Conservation (phyloP, 2,888 invertebrate species). For the Oligia strigilis region DNA sequence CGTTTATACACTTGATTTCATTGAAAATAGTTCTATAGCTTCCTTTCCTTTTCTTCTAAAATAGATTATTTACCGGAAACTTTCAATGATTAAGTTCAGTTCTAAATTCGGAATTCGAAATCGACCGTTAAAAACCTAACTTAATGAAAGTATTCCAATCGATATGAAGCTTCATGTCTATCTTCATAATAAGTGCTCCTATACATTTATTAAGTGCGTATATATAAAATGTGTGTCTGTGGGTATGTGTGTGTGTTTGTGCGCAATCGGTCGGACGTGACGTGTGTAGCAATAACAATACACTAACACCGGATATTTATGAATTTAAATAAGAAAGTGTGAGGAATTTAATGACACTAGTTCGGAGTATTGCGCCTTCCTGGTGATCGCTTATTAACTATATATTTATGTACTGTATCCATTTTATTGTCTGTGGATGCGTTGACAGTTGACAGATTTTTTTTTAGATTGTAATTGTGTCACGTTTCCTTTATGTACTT, state of each 20-base stretch:
- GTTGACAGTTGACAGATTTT: constrained; percentile 72
- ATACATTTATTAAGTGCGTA: constrained; percentile 60
- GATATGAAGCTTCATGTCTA: constrained; percentile 40
- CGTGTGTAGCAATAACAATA: constrained; percentile 80
- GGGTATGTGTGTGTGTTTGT: constrained; percentile 78
- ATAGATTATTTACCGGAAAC: constrained; percentile 24
- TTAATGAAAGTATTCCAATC: constrained; percentile 49
- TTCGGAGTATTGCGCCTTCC: constrained; percentile 81
- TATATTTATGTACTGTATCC: constrained; percentile 75
- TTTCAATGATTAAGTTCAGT: constrained; percentile 18
- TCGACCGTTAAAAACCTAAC: constrained; percentile 39
- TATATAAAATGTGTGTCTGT: constrained; percentile 77
- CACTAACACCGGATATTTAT: constrained; percentile 90
- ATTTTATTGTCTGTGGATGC: constrained; percentile 80
- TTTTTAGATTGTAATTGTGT: constrained; percentile 70
- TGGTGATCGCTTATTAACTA: constrained; percentile 82
- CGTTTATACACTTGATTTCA: constrained; percentile 39
- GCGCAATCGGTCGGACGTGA: constrained; percentile 88
- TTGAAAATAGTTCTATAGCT: constrained; percentile 12
- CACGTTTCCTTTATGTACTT: constrained; percentile 66
- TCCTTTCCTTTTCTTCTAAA: constrained; percentile 11
- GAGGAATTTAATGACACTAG: constrained; percentile 88
- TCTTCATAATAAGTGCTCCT: constrained; percentile 53
- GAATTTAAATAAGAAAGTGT: constrained; percentile 90
- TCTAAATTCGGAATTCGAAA: constrained; percentile 49